Percentiles rank a stretch among this genome's conserved stretches.
Evolutionary conservation across 2,797 vertebrate genomes (phyloP).

Genomic region (Pipistrellus pipistrellus): DNA sequence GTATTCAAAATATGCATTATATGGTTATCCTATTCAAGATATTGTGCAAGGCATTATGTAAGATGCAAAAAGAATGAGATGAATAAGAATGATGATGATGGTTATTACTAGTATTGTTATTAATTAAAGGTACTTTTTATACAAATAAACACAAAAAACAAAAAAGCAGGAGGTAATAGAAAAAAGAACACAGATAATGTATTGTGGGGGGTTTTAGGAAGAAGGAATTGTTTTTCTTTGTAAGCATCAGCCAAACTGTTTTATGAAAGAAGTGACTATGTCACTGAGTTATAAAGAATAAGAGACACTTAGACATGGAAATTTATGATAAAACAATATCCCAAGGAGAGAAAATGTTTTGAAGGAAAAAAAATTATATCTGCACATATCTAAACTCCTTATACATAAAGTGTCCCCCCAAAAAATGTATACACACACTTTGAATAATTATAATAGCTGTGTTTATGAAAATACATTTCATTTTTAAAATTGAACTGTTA

Average conservation of each 20-base stretch:
- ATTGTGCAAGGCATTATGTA: background rate
- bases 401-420: background rate
- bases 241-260: background rate
- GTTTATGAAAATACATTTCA: no score
- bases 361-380: background rate
- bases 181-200: background rate
- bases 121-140: background rate
- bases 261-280: background rate
- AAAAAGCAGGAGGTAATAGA: background rate
- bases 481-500: no score
- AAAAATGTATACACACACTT: background rate
- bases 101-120: background rate
- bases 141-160: slow-evolving; percentile 2
- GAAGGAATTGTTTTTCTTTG: background rate
- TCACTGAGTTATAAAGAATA: background rate
- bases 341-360: background rate
- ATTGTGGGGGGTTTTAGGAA: background rate
- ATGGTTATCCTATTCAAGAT: background rate
- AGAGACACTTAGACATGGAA: background rate
- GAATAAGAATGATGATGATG: background rate
- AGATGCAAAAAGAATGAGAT: background rate
- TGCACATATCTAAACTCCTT: background rate
- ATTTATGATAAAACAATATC: background rate
- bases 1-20: background rate
- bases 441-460: no score